Conservation (phyloP, 2,113 vertebrate species). For the Prochilodus magdalenae region DNA sequence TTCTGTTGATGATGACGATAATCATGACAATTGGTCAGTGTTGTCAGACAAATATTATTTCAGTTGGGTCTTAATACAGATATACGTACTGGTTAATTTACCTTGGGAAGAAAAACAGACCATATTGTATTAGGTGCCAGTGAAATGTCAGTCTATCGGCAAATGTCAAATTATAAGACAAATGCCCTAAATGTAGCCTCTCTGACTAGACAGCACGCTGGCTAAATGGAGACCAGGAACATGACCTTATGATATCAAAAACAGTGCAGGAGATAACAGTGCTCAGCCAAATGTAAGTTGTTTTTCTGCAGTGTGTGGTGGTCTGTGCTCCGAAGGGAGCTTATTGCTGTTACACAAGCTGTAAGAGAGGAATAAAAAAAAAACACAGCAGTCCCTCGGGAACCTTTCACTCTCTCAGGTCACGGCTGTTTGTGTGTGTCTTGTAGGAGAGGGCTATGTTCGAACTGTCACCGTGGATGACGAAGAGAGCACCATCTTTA, state of each 20-base stretch:
- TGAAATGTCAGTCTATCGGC: not conserved
- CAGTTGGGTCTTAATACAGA: not conserved
- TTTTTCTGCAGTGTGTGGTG: slow-evolving; percentile 25
- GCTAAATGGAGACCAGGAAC: not conserved
- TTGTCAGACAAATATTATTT: not conserved
- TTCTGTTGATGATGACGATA: too few relatives aligned
- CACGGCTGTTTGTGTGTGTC: slow-evolving; percentile 53
- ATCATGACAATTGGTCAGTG: not conserved
- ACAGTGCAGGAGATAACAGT: not conserved
- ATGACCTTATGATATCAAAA: not conserved
- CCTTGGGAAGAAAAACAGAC: not conserved
- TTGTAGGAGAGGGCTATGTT: slow-evolving; percentile 84
- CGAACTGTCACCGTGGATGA: slow-evolving; percentile 84
- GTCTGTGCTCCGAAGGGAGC: slow-evolving; percentile 29
- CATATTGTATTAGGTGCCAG: not conserved
- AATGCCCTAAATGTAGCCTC: not conserved
- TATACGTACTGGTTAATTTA: not conserved
- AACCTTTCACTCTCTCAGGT: slow-evolving; percentile 37
- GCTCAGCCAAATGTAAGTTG: not conserved
- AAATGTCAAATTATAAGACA: not conserved
- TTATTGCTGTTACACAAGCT: slow-evolving; percentile 36
- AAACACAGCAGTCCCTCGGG: slow-evolving; percentile 28
- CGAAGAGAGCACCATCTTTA: slow-evolving; percentile 84
- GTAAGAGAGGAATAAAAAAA: not conserved
- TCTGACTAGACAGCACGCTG: not conserved